Base-by-base conservation (phyloP, 2,797 vertebrate genomes). In the Telmatherina bonti region DNA sequence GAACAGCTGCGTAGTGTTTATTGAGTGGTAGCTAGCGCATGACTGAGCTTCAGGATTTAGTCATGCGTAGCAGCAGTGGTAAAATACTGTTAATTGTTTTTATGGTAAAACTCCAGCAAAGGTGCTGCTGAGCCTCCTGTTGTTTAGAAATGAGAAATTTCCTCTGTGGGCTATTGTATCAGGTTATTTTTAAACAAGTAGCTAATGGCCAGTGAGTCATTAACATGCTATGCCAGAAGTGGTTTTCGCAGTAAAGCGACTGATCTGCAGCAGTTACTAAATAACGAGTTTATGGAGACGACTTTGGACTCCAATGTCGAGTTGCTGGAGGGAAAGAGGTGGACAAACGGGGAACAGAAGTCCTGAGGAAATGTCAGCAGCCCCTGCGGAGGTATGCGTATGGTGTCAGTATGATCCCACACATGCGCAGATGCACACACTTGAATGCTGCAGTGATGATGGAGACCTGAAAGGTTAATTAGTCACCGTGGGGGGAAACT, bases 401-500 rank as follows among this genome's bases (percentile, higher is more conserved):
- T 58, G 63, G 53, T 38, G 47, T 52, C 53, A 47, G 63, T 63
- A 24, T 22, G 54, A 75, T 68, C 20, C 26, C 0, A 12, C 60
- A 59, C 81, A 76, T 41, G 63, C 20, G 2, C 56, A 77, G 9
- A 69, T 2, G 4, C 57, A 56, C 61, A 45, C 70, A 30, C 51
- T 43, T 12, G 9, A 20, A 57, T n/a, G 18, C 27, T 24, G 67
- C 67, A n/a, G 67, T 52, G 61, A 73, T 70, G 68, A 85, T 60
- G 73, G 58, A 61, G 60, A 76, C 63, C 74, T 79, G 72, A 89
- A 90, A 91, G 89, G 91, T 90, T 91, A 92, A 92, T 92, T 88
- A 85, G 84, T 74, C 84, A 62, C 86, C 79, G 65, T 58, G 80
- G 78, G 79, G 83, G 65, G 43, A 54, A 73, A 79, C 62, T 86